Conservation (phyloP, 2,888 invertebrate species). For the Ochropacha duplaris region DNA sequence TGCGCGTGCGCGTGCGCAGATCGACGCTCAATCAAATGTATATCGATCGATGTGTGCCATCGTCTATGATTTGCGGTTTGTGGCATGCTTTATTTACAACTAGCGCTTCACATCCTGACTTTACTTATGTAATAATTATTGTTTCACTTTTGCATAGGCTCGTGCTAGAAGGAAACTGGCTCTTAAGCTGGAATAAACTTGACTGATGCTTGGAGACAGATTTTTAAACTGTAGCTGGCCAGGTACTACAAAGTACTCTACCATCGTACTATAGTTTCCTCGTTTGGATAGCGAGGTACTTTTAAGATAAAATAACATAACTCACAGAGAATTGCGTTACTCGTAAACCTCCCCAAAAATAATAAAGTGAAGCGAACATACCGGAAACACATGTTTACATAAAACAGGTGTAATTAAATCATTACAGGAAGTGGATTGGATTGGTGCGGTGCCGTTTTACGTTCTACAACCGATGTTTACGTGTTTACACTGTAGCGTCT, state of each 20-base stretch:
- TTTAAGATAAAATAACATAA: background rate
- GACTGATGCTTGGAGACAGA: no score
- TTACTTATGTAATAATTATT: background rate
- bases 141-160: background rate
- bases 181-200: no score
- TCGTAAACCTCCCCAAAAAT: background rate
- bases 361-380: background rate
- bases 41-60: background rate
- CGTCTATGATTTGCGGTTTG: background rate
- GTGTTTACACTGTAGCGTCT: conserved; percentile 8
- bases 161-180: no score
- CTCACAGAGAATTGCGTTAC: background rate
- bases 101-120: background rate
- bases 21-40: conserved; percentile 16
- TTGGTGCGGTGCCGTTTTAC: conserved; percentile 2
- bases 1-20: conserved; percentile 26
- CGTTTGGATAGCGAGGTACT: no score
- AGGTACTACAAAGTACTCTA: no score
- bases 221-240: no score
- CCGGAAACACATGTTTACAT: conserved; percentile 15
- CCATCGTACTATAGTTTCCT: no score
- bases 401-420: conserved; percentile 17
- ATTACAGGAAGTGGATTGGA: conserved; percentile 20
- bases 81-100: background rate
- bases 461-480: conserved; percentile 16